A percentile compares a stretch with the other conserved stretches of the same genome.
These are phyloP conservation scores for Caenorhabditis imperialis DNA, from an alignment of 2,888 invertebrate species.

Conservation along the genomic window DNA sequence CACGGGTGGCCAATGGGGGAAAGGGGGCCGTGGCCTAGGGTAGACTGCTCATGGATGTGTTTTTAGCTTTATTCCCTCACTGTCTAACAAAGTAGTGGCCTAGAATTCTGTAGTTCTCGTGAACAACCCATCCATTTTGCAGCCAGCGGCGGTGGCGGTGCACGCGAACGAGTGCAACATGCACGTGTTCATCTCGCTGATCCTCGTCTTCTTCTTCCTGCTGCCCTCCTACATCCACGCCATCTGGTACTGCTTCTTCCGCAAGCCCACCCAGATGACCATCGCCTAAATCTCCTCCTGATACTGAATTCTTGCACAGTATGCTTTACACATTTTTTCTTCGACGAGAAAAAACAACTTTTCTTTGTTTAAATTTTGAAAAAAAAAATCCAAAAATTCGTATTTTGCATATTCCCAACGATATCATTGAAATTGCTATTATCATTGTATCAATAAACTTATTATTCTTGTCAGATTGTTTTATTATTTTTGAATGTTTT, in stretches of 20 bases:
- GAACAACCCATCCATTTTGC: constrained; percentile 20
- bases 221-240: constrained; percentile 67
- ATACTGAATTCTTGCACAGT: too few species aligned
- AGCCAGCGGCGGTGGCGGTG: constrained; percentile 68
- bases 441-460: too few species aligned
- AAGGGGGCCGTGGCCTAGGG: too few species aligned
- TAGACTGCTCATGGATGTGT: background rate
- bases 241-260: constrained; percentile 69
- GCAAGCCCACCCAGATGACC: constrained; percentile 51
- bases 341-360: too few species aligned
- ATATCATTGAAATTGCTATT: too few species aligned
- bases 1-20: too few species aligned
- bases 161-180: constrained; percentile 70
- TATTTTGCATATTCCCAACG: too few species aligned
- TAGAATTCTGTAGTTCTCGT: background rate
- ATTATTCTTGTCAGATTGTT: too few species aligned
- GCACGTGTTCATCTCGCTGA: constrained; percentile 65
- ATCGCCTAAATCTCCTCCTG: constrained; percentile 29
- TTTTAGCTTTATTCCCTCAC: background rate
- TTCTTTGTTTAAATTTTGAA: too few species aligned
- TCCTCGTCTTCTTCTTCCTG: constrained; percentile 67
- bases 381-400: too few species aligned
- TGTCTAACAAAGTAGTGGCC: background rate
- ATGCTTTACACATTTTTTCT: background rate
- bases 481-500: too few species aligned